These are phyloP conservation scores for Ibidorhyncha struthersii DNA, from an alignment of 2,113 vertebrate species.

Conservation along the genomic window DNA sequence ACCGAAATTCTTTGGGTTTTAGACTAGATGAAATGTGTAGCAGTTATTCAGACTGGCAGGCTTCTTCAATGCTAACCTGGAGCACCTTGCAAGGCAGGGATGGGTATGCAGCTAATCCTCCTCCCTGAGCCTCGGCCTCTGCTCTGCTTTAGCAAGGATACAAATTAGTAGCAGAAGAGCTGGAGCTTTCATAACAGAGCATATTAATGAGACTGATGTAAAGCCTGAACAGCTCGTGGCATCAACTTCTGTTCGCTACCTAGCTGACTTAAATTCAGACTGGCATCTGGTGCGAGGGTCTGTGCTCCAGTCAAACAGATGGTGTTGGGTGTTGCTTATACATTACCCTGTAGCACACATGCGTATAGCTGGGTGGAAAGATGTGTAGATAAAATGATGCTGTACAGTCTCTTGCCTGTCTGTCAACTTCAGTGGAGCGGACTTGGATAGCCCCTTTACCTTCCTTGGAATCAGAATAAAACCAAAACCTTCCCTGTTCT, in stretches of 20 bases:
- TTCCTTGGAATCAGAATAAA: not conserved
- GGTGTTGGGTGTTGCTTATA: not conserved
- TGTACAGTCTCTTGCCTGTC: not conserved
- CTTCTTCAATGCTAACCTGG: not conserved
- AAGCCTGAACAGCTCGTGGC: not conserved
- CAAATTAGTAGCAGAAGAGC: not conserved
- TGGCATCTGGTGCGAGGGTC: not conserved
- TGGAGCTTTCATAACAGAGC: not conserved
- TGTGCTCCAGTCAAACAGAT: not conserved
- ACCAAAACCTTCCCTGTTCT: not conserved
- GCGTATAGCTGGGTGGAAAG: not conserved
- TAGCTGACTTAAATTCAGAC: not conserved
- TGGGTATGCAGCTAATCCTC: not conserved
- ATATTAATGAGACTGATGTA: rapidly evolving
- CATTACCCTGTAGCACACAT: not conserved
- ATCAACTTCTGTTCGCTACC: not conserved
- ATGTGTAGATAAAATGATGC: not conserved
- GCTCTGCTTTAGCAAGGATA: not conserved
- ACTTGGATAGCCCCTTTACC: not conserved
- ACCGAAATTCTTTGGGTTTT: not conserved
- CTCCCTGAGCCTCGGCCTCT: not conserved
- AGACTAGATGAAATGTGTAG: not conserved
- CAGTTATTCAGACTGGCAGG: not conserved
- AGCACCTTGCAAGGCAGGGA: not conserved
- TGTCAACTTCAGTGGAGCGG: not conserved